Evolutionary conservation across 2,888 invertebrate genomes (phyloP).

Genomic region (Aricia artaxerxes): DNA sequence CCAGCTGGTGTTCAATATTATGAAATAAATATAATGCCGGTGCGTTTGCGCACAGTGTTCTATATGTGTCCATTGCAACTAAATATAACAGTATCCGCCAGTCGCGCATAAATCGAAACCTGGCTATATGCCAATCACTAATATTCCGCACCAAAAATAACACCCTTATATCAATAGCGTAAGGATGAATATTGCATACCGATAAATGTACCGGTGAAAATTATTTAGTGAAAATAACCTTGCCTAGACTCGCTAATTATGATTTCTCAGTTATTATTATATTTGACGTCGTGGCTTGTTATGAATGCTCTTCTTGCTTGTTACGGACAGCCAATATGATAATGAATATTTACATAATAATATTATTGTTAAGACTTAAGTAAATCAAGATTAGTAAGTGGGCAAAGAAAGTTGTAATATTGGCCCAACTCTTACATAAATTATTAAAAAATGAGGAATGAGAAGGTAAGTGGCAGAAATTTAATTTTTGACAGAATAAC

Average conservation of each 20-base stretch:
- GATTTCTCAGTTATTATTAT: conserved; percentile 11
- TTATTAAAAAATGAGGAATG: too few species aligned
- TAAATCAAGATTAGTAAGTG: too few species aligned
- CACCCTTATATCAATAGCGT: not conserved
- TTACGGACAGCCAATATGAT: not conserved
- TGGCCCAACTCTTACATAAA: too few species aligned
- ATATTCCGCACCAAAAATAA: not conserved
- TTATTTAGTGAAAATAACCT: conserved; percentile 27
- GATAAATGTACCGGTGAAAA: conserved; percentile 15
- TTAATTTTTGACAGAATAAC: too few species aligned
- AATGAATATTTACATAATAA: not conserved
- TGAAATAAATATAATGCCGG: conserved; percentile 34
- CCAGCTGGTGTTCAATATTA: not conserved
- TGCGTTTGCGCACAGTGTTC: conserved; percentile 44
- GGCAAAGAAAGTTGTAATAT: too few species aligned
- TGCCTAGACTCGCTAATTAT: conserved; percentile 19
- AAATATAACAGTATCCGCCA: conserved; percentile 58
- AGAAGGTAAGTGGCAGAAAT: too few species aligned
- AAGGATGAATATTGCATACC: conserved; percentile 14
- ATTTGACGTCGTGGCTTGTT: conserved; percentile 4
- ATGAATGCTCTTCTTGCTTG: not conserved
- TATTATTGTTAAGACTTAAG: not conserved
- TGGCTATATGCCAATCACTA: conserved; percentile 49
- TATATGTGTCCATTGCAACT: conserved; percentile 47
- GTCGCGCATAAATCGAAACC: conserved; percentile 53